Evolutionary conservation across 2,888 invertebrate species (phyloP), one percentile per base, ranked within the genome.

Genomic region (Habroteleia sp.): DNA sequence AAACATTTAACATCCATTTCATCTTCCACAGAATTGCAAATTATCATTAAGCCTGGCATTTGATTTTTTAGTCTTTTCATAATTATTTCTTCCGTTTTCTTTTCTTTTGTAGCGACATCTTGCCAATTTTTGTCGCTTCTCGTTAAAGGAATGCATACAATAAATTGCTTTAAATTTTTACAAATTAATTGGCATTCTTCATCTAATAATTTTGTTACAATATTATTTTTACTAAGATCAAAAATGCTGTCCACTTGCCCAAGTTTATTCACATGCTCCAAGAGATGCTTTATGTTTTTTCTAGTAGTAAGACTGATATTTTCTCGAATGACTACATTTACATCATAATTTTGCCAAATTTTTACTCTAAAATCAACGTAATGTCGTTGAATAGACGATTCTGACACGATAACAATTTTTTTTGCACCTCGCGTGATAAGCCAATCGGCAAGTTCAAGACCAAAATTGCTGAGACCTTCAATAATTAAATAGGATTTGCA

Each of bases 381-480:
- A 10, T 44, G 46, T 44, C 25, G 58, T 0, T 46, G 35, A 5
- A 25, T 68, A 8, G 31, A 65, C 2, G 11, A 13, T 3, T 44
- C 41, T 3, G 74, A 76, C 0, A 63, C 71, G 1, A 78, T 16
- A 3, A 80, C 56, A 1, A 80, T 29, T 37, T 72, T 66, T 17
- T 10, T 76, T 3, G 78, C 78, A 1, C 79, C 80, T 8, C 69
- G 52, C 1, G 46, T 44, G 8, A 78, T 44, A 1, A 80, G 23
- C 74, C 74, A 79, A 13, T 79, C 76, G 1, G 42, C 58, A 2
- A 80, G 48, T 25, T 79, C 77, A 1, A 80, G 29, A 37, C 74
- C 74, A 42, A 80, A 77, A 25, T 54, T 96, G 33, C 96, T 97
- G 0, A 97, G 90, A 17, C 97, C 96, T 7, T 94, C 94, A 1